These are phyloP conservation scores for Oceanodroma leucorhoa DNA, from an alignment of 2,797 vertebrate species.

Conservation along the genomic window DNA sequence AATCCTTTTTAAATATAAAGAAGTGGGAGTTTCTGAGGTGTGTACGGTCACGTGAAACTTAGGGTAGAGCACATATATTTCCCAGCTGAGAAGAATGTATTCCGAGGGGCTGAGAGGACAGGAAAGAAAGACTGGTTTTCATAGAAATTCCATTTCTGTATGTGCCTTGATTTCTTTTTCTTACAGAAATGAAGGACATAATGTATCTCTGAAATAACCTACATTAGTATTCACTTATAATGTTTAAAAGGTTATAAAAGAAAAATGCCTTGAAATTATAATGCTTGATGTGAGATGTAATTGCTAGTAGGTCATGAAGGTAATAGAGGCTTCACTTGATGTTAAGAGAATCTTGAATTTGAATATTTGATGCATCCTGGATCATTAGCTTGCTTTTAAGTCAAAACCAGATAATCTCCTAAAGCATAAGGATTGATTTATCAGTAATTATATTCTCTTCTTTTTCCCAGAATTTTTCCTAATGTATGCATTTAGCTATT, in stretches of 20 bases:
- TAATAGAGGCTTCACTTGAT: not conserved
- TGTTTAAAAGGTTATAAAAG: conserved; percentile 10
- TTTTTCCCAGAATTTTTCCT: not conserved
- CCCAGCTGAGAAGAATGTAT: not conserved
- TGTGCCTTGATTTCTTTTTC: not conserved
- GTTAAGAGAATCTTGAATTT: conserved; percentile 2
- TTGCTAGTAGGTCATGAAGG: conserved; percentile 31
- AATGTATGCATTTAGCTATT: not conserved
- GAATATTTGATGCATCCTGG: not conserved
- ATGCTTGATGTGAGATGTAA: conserved; percentile 20
- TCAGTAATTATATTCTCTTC: not conserved
- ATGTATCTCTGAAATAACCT: not conserved
- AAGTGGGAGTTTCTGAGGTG: not conserved
- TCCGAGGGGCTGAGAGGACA: not conserved
- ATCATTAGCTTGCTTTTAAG: conserved; percentile 40
- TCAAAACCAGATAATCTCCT: conserved; percentile 12
- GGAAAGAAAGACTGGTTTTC: not conserved
- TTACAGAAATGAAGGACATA: not conserved
- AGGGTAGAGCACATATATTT: not conserved
- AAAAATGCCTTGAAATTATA: conserved; percentile 21
- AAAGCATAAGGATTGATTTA: not conserved
- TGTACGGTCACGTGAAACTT: not conserved
- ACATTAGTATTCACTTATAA: not conserved
- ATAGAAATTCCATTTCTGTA: not conserved
- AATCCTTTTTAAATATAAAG: not conserved